phyloP scores from a whole-genome alignment of 1,140 invertebrate species.

The Heliothis virescens region DNA sequence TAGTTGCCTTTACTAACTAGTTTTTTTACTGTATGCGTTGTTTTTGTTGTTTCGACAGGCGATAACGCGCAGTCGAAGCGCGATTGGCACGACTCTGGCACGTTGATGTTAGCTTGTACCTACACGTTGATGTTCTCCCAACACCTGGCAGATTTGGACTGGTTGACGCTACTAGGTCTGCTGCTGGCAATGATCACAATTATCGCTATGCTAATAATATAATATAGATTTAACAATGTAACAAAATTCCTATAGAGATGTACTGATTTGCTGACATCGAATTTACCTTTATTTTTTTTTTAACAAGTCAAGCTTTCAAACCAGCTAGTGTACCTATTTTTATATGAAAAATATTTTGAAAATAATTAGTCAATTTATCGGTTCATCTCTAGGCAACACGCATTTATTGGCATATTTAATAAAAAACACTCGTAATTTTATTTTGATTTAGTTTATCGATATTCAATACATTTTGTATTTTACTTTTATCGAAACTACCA shows the following conservation, averaged over 20 bases:
- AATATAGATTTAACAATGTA: conserved; percentile 54
- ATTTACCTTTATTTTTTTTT: background rate
- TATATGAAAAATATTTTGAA: background rate
- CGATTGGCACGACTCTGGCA: conserved; percentile 87
- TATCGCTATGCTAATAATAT: conserved; percentile 88
- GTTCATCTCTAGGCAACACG: conserved; percentile 1
- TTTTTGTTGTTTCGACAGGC: conserved; percentile 76
- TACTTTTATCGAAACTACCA: conserved; percentile 1
- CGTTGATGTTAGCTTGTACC: conserved; percentile 88
- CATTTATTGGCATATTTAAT: conserved; percentile 24
- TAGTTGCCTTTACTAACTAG: conserved; percentile 55
- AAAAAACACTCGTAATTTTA: background rate
- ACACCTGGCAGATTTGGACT: conserved; percentile 88
- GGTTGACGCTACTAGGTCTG: conserved; percentile 89
- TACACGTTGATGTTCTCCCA: conserved; percentile 89
- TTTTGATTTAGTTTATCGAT: background rate
- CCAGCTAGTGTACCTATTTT: background rate
- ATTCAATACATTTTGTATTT: background rate
- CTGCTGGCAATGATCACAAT: conserved; percentile 90
- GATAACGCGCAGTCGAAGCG: conserved; percentile 81
- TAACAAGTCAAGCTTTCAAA: background rate
- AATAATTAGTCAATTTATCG: background rate
- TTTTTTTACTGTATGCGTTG: conserved; percentile 68
- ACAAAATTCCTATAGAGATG: conserved; percentile 9
- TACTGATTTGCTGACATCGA: background rate